Percentiles rank a stretch among this genome's conserved stretches.
Evolutionary conservation across 23 tunicate species (phyloP).

Genomic region (Aplidium turbinatum): DNA sequence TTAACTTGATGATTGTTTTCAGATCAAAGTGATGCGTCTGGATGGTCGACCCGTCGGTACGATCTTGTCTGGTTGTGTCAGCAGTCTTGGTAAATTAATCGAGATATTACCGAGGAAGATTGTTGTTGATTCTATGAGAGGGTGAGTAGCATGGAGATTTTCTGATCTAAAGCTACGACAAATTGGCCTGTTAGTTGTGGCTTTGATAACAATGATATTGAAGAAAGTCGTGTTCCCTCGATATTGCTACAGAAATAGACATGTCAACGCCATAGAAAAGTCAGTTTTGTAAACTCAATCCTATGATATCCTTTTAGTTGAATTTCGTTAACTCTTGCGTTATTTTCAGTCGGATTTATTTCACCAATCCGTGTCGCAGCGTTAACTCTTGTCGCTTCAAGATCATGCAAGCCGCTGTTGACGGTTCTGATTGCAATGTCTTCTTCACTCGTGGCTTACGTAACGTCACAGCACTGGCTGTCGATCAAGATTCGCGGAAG

Average conservation of each 20-base stretch:
- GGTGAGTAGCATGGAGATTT: conserved; percentile 44
- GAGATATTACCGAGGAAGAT: conserved; percentile 69
- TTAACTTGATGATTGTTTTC: not conserved
- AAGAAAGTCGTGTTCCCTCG: too few species aligned
- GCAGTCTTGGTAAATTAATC: conserved; percentile 1
- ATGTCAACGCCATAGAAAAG: too few species aligned
- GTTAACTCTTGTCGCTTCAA: conserved; percentile 43
- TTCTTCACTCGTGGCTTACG: conserved; percentile 39
- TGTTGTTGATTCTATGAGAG: conserved; percentile 54
- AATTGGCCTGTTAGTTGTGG: too few species aligned
- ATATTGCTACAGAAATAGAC: too few species aligned
- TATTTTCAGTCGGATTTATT: conserved; percentile 58
- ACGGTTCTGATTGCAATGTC: conserved; percentile 47
- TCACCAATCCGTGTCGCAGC: conserved; percentile 64
- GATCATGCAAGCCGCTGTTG: conserved; percentile 50
- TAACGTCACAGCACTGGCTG: conserved; percentile 59
- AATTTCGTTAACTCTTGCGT: not conserved
- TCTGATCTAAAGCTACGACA: too few species aligned
- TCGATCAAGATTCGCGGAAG: conserved; percentile 44
- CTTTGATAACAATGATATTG: too few species aligned
- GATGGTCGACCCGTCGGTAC: conserved; percentile 66
- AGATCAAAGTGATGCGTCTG: conserved; percentile 66
- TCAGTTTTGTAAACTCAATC: too few species aligned
- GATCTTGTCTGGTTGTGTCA: conserved; percentile 26
- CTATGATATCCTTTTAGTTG: too few species aligned